Conservation (phyloP, 2,797 vertebrate genomes). For the Tinamus major region DNA sequence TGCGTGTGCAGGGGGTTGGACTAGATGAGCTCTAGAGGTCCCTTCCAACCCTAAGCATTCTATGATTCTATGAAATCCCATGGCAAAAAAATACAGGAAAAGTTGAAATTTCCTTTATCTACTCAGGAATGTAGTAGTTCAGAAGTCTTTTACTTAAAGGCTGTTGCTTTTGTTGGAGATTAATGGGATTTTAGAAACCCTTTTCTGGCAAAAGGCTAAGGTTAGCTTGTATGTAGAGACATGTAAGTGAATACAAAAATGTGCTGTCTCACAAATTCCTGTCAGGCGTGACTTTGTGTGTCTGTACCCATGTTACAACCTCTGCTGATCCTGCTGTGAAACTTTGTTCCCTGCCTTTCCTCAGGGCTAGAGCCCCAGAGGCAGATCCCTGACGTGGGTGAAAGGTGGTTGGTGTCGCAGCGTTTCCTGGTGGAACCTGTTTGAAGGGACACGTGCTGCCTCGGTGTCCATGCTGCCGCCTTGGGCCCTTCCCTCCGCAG, state of each 20-base stretch:
- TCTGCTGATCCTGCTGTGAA: background rate
- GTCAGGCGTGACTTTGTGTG: background rate
- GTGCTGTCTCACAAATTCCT: background rate
- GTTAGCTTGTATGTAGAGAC: background rate
- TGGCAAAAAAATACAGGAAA: background rate
- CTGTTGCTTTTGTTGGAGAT: background rate
- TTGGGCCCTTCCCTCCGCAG: background rate
- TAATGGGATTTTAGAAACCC: background rate
- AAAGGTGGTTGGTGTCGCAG: background rate
- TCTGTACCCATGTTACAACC: background rate
- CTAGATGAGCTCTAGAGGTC: too few relatives aligned
- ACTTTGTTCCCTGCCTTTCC: background rate
- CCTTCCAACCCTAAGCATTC: too few relatives aligned
- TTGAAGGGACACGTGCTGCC: background rate
- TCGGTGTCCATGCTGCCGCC: background rate
- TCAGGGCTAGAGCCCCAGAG: background rate
- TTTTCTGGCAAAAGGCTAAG: background rate
- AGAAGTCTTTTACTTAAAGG: background rate
- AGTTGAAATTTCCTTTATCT: background rate
- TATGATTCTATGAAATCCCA: too few relatives aligned
- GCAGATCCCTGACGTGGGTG: background rate
- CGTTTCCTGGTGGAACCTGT: fast-evolving
- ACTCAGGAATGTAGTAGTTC: background rate
- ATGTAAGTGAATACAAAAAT: background rate
- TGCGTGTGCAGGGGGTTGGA: too few relatives aligned